Conservation (phyloP, 2,113 vertebrate genomes). For the Thymallus thymallus region DNA sequence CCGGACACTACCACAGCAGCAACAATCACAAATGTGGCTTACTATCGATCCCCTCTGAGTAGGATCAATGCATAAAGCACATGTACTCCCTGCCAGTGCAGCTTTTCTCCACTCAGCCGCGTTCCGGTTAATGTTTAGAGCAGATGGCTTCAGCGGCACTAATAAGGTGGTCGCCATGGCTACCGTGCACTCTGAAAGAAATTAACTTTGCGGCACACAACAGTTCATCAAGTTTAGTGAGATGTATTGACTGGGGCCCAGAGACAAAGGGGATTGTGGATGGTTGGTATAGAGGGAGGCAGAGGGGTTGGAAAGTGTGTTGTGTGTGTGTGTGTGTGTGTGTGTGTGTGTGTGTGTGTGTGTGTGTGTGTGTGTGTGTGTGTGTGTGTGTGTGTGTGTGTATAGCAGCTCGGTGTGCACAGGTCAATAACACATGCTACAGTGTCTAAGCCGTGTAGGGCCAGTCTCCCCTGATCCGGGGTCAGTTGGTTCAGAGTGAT, state of each 20-base stretch:
- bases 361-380: conserved; percentile 1
- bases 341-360: conserved; percentile 30
- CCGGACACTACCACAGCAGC: not conserved
- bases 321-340: not conserved
- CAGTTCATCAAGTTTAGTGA: conserved; percentile 71
- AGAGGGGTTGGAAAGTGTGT: not conserved
- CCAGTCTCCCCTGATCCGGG: not conserved
- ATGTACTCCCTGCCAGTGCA: conserved; percentile 50
- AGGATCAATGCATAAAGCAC: conserved; percentile 74
- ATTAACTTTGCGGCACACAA: conserved; percentile 72
- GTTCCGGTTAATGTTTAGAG: conserved; percentile 83
- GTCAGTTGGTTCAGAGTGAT: conserved; percentile 28
- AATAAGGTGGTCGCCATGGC: conserved; percentile 82
- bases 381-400: conserved; percentile 3
- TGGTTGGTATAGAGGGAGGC: not conserved
- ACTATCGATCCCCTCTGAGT: conserved; percentile 60
- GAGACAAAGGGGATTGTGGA: conserved; percentile 41
- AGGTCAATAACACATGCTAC: too few species aligned
- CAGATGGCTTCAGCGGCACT: conserved; percentile 80
- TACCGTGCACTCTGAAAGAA: conserved; percentile 76
- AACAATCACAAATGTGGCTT: conserved; percentile 27
- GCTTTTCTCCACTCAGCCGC: conserved; percentile 38
- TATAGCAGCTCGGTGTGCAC: too few species aligned
- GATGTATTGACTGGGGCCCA: conserved; percentile 71
- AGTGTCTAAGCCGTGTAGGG: too few species aligned